phyloP scores from a whole-genome alignment of 2,888 invertebrate species.

The Pristionchus fissidentatus region DNA sequence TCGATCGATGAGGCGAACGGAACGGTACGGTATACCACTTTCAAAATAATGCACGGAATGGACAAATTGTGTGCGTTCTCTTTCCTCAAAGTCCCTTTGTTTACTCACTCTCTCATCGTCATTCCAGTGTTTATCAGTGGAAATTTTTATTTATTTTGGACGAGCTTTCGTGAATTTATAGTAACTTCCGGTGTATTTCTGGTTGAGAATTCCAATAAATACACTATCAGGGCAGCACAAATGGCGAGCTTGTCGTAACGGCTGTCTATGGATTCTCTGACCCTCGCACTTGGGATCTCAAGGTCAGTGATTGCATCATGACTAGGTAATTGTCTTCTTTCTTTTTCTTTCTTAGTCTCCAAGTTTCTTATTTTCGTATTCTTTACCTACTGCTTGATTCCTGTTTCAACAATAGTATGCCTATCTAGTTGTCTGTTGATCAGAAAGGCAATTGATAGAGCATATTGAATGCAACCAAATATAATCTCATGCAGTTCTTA shows the following conservation, averaged over 20 bases:
- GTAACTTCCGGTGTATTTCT: not conserved
- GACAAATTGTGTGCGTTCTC: not conserved
- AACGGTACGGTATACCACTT: not conserved
- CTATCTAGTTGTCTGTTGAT: too few relatives aligned
- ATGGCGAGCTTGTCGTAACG: constrained; percentile 26
- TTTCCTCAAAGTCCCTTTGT: too few relatives aligned
- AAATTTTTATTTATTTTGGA: too few relatives aligned
- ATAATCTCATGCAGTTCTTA: too few relatives aligned
- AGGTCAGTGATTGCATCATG: not conserved
- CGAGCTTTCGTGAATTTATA: too few relatives aligned
- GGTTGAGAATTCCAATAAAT: not conserved
- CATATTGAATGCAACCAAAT: not conserved
- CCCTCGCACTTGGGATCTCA: constrained; percentile 24
- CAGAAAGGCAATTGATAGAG: not conserved
- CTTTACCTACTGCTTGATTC: too few relatives aligned
- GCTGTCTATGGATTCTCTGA: constrained; percentile 37
- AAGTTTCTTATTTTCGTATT: too few relatives aligned
- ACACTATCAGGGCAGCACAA: not conserved
- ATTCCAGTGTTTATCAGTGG: too few relatives aligned
- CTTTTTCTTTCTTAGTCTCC: too few relatives aligned
- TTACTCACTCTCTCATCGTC: not conserved
- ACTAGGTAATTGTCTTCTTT: too few relatives aligned
- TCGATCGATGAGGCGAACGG: constrained; percentile 42
- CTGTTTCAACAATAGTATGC: too few relatives aligned
- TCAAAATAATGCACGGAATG: not conserved